Conservation (phyloP, 2,113 vertebrate genomes). For the Tursiops truncatus region DNA sequence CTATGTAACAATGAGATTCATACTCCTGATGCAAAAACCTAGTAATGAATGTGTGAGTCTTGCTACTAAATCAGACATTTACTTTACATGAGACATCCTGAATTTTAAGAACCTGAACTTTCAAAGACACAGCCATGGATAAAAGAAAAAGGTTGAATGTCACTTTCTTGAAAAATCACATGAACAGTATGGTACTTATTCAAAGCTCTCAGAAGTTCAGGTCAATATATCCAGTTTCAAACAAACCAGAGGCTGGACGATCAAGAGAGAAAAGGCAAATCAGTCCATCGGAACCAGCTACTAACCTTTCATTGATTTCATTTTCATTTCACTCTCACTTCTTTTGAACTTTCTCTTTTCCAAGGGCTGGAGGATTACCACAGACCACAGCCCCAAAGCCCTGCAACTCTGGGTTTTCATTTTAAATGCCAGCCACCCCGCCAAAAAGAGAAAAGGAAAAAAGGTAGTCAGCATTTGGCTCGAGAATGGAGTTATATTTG, state of each 20-base stretch:
- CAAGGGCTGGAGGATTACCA: not conserved
- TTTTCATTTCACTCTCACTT: not conserved
- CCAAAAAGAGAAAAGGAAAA: not conserved
- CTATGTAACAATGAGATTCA: not conserved
- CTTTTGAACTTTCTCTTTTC: not conserved
- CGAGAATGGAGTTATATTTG: not conserved
- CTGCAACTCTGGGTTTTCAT: not conserved
- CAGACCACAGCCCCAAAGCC: not conserved
- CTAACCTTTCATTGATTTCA: fast-evolving
- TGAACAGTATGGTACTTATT: not conserved
- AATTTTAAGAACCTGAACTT: not conserved
- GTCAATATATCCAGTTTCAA: not conserved
- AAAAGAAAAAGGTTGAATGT: not conserved
- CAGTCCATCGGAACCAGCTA: fast-evolving
- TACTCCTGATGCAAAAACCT: not conserved
- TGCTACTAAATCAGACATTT: not conserved
- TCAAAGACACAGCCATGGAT: not conserved
- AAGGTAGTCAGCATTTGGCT: not conserved
- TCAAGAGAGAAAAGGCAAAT: not conserved
- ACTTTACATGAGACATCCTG: not conserved
- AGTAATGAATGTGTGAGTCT: not conserved
- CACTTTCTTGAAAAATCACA: not conserved
- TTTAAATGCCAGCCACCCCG: not conserved
- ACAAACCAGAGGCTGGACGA: not conserved
- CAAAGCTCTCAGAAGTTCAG: not conserved